Base-by-base conservation (phyloP, 2,797 vertebrate species). In the Nasua narica region DNA sequence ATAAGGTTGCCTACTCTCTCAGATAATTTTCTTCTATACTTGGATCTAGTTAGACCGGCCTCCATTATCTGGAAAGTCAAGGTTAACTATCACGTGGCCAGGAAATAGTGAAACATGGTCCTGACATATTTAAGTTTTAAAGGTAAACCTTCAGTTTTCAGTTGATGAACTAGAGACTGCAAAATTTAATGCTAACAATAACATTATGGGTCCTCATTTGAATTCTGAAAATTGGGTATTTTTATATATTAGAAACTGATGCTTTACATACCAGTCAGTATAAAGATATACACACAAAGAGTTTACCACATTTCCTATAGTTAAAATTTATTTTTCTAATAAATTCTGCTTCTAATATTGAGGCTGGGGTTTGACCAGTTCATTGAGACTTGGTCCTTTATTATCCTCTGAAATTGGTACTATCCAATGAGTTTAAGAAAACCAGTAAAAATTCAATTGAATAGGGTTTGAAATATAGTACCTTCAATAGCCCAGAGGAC, bases 391-490 rank as follows among this genome's bases (percentile, higher is more conserved):
- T 79, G 62, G 60, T 84, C 60, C 43, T 97, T 97, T 97, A 97
- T 96, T 97, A 82, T 92, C 48, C 25, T 94, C 74, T 86, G 85
- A 96, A 97, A 97, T 85, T 96, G 95, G 60, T 92, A 84, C 46
- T 90, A 92, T 95, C 82, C 56, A 96, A 94, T 96, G 81, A 96
- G 94, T 97, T 95, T 96, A 93, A 92, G 93, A 84, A 94, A 96
- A 96, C 83, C 37, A 85, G 81, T 90, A 96, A 97, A 96, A 95
- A 58, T 48, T 77, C 69, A 72, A 62, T 56, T 94, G 83, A 97
- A 56, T 93, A 95, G 74, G 27, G 7, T 83, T 78, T 98, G 95
- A 98, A 97, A 93, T 97, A 98, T 95, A 87, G 89, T 82, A 72
- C 56, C 50, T 96, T 94, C 91, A 95, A 79, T 85, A 96, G 91